Percentiles rank a stretch among this genome's conserved stretches.
Evolutionary conservation across 2,888 invertebrate genomes (phyloP).

Genomic region (Capitulum mitella): DNA sequence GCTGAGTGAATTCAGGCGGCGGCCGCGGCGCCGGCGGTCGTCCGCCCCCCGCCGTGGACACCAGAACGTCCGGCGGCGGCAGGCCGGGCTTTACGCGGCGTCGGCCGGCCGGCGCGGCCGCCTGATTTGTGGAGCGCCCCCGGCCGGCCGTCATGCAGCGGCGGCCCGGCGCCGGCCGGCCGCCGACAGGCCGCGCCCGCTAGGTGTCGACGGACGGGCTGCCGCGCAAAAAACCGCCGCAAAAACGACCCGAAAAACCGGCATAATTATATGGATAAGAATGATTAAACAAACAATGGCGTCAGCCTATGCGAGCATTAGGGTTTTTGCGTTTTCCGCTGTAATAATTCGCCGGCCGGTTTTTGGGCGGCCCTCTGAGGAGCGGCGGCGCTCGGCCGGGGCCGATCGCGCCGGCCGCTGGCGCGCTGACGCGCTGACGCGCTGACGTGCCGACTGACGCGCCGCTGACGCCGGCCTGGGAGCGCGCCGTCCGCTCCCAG

Average conservation of each 20-base stretch:
- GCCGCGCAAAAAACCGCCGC: not conserved
- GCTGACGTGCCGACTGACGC: not conserved
- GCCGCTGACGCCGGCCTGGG: not conserved
- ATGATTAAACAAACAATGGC: constrained; percentile 24
- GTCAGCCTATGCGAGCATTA: constrained; percentile 20
- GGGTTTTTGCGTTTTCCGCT: constrained; percentile 2
- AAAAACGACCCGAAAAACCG: constrained; percentile 5
- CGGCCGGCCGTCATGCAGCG: not conserved
- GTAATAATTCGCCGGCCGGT: not conserved
- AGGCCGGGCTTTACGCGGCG: not conserved
- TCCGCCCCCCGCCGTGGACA: not conserved
- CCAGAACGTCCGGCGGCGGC: not conserved
- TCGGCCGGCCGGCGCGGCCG: too few relatives aligned
- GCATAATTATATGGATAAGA: constrained; percentile 23
- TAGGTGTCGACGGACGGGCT: constrained; percentile 7
- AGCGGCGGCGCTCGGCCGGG: too few relatives aligned
- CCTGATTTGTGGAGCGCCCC: not conserved
- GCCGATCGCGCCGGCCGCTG: not conserved
- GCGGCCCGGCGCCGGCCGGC: not conserved
- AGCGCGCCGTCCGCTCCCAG: not conserved
- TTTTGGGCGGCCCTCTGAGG: too few relatives aligned
- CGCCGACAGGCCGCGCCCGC: not conserved
- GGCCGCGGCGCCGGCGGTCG: not conserved
- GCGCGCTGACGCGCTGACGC: not conserved
- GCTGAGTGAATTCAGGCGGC: not conserved